Evolutionary conservation across 2,113 vertebrate species (phyloP).

Genomic region (Orycteropus afer): DNA sequence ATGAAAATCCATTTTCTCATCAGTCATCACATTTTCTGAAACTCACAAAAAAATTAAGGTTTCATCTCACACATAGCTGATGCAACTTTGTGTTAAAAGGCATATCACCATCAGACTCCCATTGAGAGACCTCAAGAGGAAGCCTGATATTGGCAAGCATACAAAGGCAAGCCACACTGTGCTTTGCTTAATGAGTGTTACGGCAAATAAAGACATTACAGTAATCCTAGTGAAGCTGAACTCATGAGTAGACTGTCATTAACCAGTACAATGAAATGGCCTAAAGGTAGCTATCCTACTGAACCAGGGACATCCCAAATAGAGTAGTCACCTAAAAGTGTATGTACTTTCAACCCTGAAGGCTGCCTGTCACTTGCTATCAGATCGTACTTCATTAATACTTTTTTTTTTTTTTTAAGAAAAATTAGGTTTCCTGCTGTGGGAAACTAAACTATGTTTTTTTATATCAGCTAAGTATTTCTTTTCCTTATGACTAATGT

Average conservation of each 20-base stretch:
- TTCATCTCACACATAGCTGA: neutral
- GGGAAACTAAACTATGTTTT: neutral
- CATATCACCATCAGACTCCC: neutral
- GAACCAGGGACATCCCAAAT: constrained; percentile 7
- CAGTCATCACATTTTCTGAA: neutral
- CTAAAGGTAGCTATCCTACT: constrained; percentile 32
- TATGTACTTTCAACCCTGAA: neutral
- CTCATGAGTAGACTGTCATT: neutral
- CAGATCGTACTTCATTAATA: neutral
- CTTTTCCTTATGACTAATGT: neutral
- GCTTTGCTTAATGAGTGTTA: constrained; percentile 59
- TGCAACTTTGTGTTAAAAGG: neutral
- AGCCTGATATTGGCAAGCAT: constrained; percentile 22
- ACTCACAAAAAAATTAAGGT: neutral
- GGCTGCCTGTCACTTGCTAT: neutral
- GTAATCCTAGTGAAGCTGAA: constrained; percentile 15
- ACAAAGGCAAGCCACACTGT: neutral
- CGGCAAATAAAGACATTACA: constrained; percentile 35
- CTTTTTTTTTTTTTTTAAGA: too few species aligned
- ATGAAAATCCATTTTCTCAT: neutral
- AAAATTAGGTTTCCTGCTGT: neutral
- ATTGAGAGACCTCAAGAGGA: neutral
- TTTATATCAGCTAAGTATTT: neutral
- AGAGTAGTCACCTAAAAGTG: constrained; percentile 8
- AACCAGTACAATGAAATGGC: constrained; percentile 64